Evolutionary conservation across 2,113 vertebrate genomes (phyloP), one percentile per base, ranked within the genome.

Genomic region (Riparia riparia): DNA sequence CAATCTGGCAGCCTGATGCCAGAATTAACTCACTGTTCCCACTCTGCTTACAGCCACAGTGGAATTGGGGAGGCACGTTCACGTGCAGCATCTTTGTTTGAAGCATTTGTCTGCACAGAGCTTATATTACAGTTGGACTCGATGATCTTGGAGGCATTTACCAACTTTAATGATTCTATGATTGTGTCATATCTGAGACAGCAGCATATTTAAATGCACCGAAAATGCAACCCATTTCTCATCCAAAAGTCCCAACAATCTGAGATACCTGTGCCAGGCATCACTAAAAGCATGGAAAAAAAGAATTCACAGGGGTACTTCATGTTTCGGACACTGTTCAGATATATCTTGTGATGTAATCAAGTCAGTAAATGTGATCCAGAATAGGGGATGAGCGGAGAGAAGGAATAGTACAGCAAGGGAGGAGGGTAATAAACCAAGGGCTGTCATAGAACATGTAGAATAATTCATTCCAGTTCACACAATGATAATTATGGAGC

Each of bases 11-110:
- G 69, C 51, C 24, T 3, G 5, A 11, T 54, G 68, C 88, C 89
- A 77, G 89, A 82, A 57, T 91, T 85, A 68, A 76, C 66, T 93
- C 14, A 4, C 73, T 76, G 73, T 91, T 95, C 94, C 83, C 74
- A 29, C 82, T 68, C 77, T 32, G n/a, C 1, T 0, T 26, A 24
- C 57, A 57, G 70, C 77, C 96, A 37, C 25, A 6, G 60, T 20
- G 65, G 89, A 66, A 70, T 47, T 63, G 32, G 49, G 49, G 57
- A 88, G 69, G 60, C 95, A 85, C 17, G 24, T 90, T 94, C 79
- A 10, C 1, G 1, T 50, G 44, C 39, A 93, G 57, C 16, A 14
- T 70, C 92, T 89, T 89, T 83, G 78, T 91, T 63, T 80, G 2
- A 2, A 86, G 49, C 31, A 1, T 73, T 95, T 74, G 60, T 78